Base-by-base conservation (phyloP, 2,888 invertebrate species). In the Psylliodes chrysocephalus region DNA sequence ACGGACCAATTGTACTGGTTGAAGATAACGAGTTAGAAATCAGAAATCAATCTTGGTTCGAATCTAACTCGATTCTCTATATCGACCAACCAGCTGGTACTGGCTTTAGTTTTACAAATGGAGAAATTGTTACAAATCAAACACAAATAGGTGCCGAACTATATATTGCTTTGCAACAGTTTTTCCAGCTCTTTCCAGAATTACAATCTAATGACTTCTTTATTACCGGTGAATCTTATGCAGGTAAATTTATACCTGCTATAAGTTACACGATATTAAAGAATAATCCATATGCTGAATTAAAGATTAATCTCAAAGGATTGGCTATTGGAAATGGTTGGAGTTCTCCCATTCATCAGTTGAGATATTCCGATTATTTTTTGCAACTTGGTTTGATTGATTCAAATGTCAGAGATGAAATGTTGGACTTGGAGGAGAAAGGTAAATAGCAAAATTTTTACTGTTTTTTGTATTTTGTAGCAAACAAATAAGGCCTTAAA, bases 21-120 rank as follows among this genome's bases (percentile, higher is more conserved):
- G 66, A 70, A 5, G 71, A 61, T 1, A 73, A 78, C 1, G 78
- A 74, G 44, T 64, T 81, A 66, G 81, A 73, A 79, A 80, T 86
- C 62, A 86, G 93, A 38, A 86, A 91, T 72, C 89, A 90, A 70
- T 49, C 62, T 5, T 70, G 70, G 70, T 44, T 62, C 15, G 63
- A 55, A 25, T 51, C 54, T 12, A 62, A 66, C 60, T 67, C 66
- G 75, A 80, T 96, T 40, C 85, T 96, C 51, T 96, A 92, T 78
- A 91, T 96, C 60, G 96, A 96, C 78, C 95, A 94, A 80, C 96
- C 96, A 0, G 95, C 93, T 0, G 94, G 95, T 0, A 91, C 94
- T 1, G 96, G 95, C 0, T 96, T 90, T 78, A 95, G 95, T 81
- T 95, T 93, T 75, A 94, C 95, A 0, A 33, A 44, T 4, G 85